phyloP scores from a whole-genome alignment of 1,140 invertebrate genomes.

The Cephus cinctus region DNA sequence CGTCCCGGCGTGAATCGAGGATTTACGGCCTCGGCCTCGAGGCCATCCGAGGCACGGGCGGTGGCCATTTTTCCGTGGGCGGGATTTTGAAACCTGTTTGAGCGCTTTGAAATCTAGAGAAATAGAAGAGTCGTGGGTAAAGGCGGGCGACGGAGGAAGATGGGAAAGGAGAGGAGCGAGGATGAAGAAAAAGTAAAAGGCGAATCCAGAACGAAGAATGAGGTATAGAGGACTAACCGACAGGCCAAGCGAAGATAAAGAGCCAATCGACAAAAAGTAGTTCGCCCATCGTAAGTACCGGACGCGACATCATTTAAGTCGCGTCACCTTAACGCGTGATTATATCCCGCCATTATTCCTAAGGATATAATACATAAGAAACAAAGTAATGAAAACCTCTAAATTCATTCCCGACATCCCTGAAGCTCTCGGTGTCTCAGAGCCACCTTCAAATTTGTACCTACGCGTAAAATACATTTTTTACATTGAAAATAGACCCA shows the following conservation, averaged over 20 bases:
- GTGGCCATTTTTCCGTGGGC: slow-evolving; percentile 49
- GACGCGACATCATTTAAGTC: too few relatives aligned
- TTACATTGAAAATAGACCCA: too few relatives aligned
- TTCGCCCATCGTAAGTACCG: slow-evolving; percentile 42
- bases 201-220: slow-evolving; percentile 15
- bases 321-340: too few relatives aligned
- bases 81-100: slow-evolving; percentile 58
- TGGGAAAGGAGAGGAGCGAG: slow-evolving; percentile 1
- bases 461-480: too few relatives aligned
- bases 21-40: slow-evolving; percentile 18
- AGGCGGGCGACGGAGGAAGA: slow-evolving; percentile 27
- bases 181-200: slow-evolving; percentile 16
- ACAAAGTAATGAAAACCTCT: too few relatives aligned
- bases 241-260: slow-evolving; percentile 29
- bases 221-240: too few relatives aligned
- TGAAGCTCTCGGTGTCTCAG: too few relatives aligned
- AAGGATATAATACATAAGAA: too few relatives aligned
- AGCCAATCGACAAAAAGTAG: slow-evolving; percentile 49
- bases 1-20: slow-evolving; percentile 15
- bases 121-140: slow-evolving; percentile 46
- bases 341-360: too few relatives aligned
- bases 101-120: slow-evolving; percentile 53
- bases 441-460: too few relatives aligned
- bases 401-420: too few relatives aligned
- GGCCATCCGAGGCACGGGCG: slow-evolving; percentile 13